Percentiles rank a stretch among this genome's conserved stretches.
phyloP scores from a whole-genome alignment of 1,140 invertebrate genomes.

The Diprion similis region DNA sequence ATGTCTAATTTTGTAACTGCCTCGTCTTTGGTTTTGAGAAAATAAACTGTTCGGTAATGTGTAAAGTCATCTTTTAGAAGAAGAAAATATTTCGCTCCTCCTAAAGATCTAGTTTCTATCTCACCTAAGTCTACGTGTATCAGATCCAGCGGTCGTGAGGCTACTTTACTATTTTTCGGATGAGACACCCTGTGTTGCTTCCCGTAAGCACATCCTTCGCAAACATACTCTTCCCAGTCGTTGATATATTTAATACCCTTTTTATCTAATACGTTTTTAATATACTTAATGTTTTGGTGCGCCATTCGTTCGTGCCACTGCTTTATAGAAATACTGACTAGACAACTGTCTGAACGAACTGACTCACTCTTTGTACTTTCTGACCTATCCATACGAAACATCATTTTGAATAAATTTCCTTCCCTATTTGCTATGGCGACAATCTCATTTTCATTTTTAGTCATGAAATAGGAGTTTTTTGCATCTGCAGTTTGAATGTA shows the following conservation, averaged over 20 bases:
- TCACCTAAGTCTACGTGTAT: slow-evolving; percentile 43
- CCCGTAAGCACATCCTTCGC: slow-evolving; percentile 38
- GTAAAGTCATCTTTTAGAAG: slow-evolving; percentile 26
- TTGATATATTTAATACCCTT: slow-evolving; percentile 27
- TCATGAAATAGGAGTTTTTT: slow-evolving; percentile 25
- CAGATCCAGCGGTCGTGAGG: slow-evolving; percentile 29
- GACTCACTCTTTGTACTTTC: not conserved
- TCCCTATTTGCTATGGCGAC: slow-evolving; percentile 26
- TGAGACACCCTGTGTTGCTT: slow-evolving; percentile 36
- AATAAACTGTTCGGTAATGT: slow-evolving; percentile 39
- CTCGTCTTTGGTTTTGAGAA: slow-evolving; percentile 47
- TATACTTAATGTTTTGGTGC: slow-evolving; percentile 41
- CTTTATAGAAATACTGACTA: slow-evolving; percentile 29
- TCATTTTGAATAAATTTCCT: slow-evolving; percentile 36
- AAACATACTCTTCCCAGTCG: slow-evolving; percentile 31
- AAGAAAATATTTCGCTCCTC: slow-evolving; percentile 41
- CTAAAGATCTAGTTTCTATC: slow-evolving; percentile 40
- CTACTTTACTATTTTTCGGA: slow-evolving; percentile 18
- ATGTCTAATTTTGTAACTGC: slow-evolving; percentile 34
- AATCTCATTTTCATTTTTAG: slow-evolving; percentile 20
- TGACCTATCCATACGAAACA: slow-evolving; percentile 29
- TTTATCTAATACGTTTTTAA: slow-evolving; percentile 34
- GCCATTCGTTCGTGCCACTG: slow-evolving; percentile 41
- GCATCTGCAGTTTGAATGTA: slow-evolving; percentile 27
- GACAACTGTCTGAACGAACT: not conserved